Evolutionary conservation across 2,888 invertebrate genomes (phyloP).

Genomic region (Brachylomia viminalis): DNA sequence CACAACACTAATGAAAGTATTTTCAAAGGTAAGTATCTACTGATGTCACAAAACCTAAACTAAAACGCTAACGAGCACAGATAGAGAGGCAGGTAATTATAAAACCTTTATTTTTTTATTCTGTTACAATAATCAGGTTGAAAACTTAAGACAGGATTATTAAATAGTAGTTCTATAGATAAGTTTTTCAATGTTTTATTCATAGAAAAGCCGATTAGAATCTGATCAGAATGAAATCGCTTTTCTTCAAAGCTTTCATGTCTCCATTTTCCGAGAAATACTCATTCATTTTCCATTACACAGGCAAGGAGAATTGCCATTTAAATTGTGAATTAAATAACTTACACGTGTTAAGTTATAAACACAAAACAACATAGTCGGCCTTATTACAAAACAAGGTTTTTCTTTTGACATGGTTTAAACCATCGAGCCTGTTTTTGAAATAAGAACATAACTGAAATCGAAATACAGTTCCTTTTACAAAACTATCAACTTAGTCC

Average conservation of each 20-base stretch:
- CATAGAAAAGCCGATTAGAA: neutral
- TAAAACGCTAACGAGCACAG: neutral
- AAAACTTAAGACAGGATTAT: neutral
- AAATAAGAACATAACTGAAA: too few relatives aligned
- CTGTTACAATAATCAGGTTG: neutral
- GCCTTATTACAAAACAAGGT: too few relatives aligned
- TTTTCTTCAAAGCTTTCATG: slow-evolving; percentile 11
- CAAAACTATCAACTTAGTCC: too few relatives aligned
- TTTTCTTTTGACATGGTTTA: too few relatives aligned
- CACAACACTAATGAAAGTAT: neutral
- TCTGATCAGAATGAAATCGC: slow-evolving; percentile 18
- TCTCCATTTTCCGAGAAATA: neutral
- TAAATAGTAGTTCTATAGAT: neutral
- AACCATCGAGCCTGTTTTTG: too few relatives aligned
- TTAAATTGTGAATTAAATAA: neutral
- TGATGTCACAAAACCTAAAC: neutral
- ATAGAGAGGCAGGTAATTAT: neutral
- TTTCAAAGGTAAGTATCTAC: neutral
- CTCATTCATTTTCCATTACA: neutral
- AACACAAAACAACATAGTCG: neutral
- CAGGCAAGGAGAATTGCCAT: neutral
- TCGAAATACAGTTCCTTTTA: too few relatives aligned
- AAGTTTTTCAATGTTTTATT: slow-evolving; percentile 17
- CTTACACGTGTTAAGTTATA: neutral
- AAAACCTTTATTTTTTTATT: neutral